Conservation (phyloP, 2,797 vertebrate genomes). For the Neosalanx taihuensis region DNA sequence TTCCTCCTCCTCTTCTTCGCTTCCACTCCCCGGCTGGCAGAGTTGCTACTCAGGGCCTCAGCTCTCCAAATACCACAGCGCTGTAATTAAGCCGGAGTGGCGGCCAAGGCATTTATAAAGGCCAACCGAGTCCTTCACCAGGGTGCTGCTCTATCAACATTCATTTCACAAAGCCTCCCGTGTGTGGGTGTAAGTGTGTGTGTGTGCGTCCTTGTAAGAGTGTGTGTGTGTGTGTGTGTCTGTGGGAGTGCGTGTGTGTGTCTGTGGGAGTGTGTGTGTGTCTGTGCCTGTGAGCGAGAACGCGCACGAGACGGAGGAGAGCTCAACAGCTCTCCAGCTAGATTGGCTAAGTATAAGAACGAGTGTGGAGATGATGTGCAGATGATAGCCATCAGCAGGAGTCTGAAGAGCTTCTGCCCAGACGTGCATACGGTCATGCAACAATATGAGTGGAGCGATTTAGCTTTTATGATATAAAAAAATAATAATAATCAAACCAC, state of each 20-base stretch:
- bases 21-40: not conserved
- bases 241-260: not conserved
- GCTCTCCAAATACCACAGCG: conserved; percentile 26
- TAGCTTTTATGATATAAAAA: too few species aligned
- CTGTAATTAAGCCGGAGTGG: conserved; percentile 27
- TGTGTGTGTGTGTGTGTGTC: not conserved
- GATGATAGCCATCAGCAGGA: conserved; percentile 10
- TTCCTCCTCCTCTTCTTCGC: not conserved
- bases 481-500: too few species aligned
- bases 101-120: conserved; percentile 38
- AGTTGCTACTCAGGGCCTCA: not conserved
- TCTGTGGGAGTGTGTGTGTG: not conserved
- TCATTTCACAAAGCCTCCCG: not conserved
- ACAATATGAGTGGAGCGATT: not conserved
- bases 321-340: not conserved
- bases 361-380: not conserved
- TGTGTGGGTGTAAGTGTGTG: not conserved
- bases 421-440: not conserved
- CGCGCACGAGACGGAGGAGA: not conserved
- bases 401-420: not conserved
- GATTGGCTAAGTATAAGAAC: too few species aligned
- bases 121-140: conserved; percentile 21
- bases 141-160: conserved; percentile 9
- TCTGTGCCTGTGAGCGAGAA: not conserved
- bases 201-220: not conserved